Base-by-base conservation (phyloP, 2,888 invertebrate species). In the Horisme vitalbata region DNA sequence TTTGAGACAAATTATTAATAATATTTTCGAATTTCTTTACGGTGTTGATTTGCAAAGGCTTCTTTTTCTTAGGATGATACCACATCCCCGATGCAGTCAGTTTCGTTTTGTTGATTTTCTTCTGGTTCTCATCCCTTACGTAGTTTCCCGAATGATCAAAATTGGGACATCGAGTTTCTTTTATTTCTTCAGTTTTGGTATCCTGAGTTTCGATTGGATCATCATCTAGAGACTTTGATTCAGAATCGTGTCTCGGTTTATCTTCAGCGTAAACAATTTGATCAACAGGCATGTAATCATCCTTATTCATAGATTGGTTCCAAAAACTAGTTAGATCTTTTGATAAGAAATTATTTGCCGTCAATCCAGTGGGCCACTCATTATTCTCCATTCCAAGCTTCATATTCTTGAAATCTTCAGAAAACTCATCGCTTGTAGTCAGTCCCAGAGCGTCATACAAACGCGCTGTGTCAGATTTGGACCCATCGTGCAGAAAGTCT, bases 41-140 rank as follows among this genome's bases (percentile, higher is more conserved):
- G 10, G 70, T 74, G 11, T 68, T 63, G 24, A 55, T 28, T 1
- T 83, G 66, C 20, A 89, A 59, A 4, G 87, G 86, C 52, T 87
- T 88, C 67, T 89, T 89, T 57, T 89, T 89, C 61, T 89, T 89
- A 7, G 86, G 85, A 46, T 88, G 83, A 49, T 87, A 86, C 87
- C 89, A 88, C 76, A 85, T 80, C 7, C 87, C 86, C 2, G 87
- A 79, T 3, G 70, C 71, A 9, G 81, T 71, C 3, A 80, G 74
- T 59, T 85, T 89, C 4, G 79, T 63, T 55, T 83, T 87, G 6
- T 58, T 60, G 13, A 68, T 58, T 59, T 83, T 89, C 53, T 82
- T 87, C 32, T 79, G 79, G 56, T 63, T 82, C 9, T 84, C 85
- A 57, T 83, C 82, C 61, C 75, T 73, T 3, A 88, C 73, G 44